Percentiles rank a stretch among this genome's conserved stretches.
Evolutionary conservation across 2,797 vertebrate genomes (phyloP).

Genomic region (Sylvia borin): DNA sequence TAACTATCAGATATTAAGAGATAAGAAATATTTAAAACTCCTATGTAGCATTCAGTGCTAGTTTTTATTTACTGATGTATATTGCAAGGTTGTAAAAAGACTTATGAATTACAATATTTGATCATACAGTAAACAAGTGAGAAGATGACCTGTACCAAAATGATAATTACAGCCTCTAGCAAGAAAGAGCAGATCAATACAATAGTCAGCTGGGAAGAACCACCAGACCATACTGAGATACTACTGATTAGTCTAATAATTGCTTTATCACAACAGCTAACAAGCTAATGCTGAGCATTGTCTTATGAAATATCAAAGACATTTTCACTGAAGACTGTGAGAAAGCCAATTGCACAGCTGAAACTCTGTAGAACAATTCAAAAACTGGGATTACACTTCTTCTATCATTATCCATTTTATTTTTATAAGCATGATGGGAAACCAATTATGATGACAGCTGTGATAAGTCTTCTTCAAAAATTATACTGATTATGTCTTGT

Average conservation of each 20-base stretch:
- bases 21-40: background rate
- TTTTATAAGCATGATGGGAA: slow-evolving; percentile 54
- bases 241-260: slow-evolving; percentile 18
- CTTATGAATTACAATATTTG: background rate
- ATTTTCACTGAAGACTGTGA: background rate
- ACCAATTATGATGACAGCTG: slow-evolving; percentile 57
- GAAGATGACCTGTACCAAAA: background rate
- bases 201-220: background rate
- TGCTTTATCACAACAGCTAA: background rate
- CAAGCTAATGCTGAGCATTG: background rate
- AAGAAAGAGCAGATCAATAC: background rate
- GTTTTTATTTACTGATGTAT: background rate
- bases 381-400: background rate
- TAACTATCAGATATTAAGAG: background rate
- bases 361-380: slow-evolving; percentile 13
- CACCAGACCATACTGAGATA: background rate
- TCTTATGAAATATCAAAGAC: background rate
- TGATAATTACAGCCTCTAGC: background rate
- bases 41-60: background rate
- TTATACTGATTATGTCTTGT: slow-evolving; percentile 41
- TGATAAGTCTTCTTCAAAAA: slow-evolving; percentile 41
- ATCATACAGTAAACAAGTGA: background rate
- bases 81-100: background rate
- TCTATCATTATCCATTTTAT: slow-evolving; percentile 49
- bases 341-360: slow-evolving; percentile 38